Evolutionary conservation across 2,797 vertebrate species (phyloP).

Genomic region (Sorex maritimensis): DNA sequence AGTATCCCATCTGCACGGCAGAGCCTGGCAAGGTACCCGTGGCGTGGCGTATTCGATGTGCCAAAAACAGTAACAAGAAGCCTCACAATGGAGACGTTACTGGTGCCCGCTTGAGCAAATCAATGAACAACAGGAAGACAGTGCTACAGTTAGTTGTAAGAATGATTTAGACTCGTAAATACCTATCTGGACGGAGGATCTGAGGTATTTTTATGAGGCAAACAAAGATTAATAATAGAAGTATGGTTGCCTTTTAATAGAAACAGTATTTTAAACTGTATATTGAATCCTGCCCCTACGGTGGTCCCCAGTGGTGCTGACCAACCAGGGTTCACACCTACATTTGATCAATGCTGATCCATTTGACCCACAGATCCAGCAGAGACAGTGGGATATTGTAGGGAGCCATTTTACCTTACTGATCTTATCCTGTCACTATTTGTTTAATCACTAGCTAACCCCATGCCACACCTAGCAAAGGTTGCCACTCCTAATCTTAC

Average conservation of each 20-base stretch:
- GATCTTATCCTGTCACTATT: no score
- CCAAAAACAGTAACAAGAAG: no score
- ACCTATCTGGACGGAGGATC: not conserved
- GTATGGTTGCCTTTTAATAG: slow-evolving; percentile 17
- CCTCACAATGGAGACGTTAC: no score
- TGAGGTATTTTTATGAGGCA: not conserved
- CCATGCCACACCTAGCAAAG: no score
- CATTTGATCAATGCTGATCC: not conserved
- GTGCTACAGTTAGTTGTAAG: not conserved
- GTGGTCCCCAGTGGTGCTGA: not conserved
- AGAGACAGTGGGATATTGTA: not conserved
- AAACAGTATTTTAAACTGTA: not conserved
- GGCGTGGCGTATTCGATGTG: no score
- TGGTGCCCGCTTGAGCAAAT: no score
- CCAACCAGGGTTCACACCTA: not conserved
- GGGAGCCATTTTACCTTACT: no score
- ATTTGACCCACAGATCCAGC: not conserved
- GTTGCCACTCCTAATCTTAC: no score
- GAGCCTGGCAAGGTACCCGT: no score
- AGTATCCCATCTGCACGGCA: no score
- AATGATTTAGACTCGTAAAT: not conserved
- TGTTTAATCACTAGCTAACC: no score
- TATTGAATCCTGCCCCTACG: not conserved
- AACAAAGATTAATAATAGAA: slow-evolving; percentile 23
- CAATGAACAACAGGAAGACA: no score